Conservation (phyloP, 2,113 vertebrate genomes). For the Solea senegalensis region DNA sequence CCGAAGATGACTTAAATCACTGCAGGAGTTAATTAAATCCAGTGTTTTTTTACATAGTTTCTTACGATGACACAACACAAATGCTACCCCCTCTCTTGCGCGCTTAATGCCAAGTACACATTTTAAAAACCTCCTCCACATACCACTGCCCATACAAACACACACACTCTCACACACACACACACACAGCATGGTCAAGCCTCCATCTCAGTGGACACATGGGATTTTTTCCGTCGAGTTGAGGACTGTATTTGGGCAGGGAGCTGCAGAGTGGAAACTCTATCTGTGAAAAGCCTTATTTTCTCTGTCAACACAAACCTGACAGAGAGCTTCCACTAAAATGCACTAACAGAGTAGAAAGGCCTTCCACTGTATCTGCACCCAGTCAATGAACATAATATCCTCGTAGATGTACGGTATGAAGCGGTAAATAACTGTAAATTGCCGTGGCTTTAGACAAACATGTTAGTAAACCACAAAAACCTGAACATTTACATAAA, state of each 20-base stretch:
- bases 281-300: slow-evolving; percentile 70
- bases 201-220: slow-evolving; percentile 54
- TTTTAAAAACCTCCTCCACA: slow-evolving; percentile 34
- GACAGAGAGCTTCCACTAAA: slow-evolving; percentile 54
- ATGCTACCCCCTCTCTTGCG: neutral
- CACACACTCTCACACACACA: slow-evolving; percentile 20
- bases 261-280: slow-evolving; percentile 68
- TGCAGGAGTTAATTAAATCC: neutral
- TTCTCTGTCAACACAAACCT: slow-evolving; percentile 77
- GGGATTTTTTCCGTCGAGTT: slow-evolving; percentile 69
- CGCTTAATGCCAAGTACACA: slow-evolving; percentile 16
- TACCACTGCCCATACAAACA: slow-evolving; percentile 23
- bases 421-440: slow-evolving; percentile 34
- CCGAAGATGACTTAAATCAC: neutral
- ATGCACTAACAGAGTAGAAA: slow-evolving; percentile 43
- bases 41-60: neutral
- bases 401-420: slow-evolving; percentile 10
- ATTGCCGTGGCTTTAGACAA: slow-evolving; percentile 46
- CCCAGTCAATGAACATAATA: slow-evolving; percentile 31
- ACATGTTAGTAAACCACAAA: slow-evolving; percentile 56
- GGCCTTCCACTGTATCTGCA: slow-evolving; percentile 30
- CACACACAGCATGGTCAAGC: slow-evolving; percentile 30
- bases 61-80: slow-evolving; percentile 13
- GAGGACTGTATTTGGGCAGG: slow-evolving; percentile 66
- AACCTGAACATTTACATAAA: slow-evolving; percentile 48